These are phyloP conservation scores for Tolypeutes matacus DNA, from an alignment of 2,797 vertebrate species.

Conservation along the genomic window DNA sequence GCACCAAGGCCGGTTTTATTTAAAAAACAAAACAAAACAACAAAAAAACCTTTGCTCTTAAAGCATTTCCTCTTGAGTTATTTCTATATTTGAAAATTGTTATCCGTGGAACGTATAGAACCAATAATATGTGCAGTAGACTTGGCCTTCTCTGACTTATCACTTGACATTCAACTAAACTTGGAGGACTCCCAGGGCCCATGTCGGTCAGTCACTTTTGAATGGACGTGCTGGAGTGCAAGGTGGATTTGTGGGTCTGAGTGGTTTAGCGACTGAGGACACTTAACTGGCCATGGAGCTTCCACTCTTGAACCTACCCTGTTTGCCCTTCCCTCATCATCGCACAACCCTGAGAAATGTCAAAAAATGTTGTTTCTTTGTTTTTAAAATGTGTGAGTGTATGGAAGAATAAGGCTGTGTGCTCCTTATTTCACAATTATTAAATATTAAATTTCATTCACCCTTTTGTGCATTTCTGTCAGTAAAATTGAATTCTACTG, in stretches of 20 bases:
- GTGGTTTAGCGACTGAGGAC: background rate
- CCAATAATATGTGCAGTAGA: background rate
- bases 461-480: slow-evolving; percentile 15
- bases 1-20: background rate
- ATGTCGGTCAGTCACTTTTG: background rate
- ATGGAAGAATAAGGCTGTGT: background rate
- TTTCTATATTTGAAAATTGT: slow-evolving; percentile 12
- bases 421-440: background rate
- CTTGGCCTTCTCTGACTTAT: background rate
- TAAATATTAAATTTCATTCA: background rate
- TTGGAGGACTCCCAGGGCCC: background rate
- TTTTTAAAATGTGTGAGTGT: background rate
- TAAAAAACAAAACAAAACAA: too few species aligned
- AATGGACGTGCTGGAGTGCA: background rate
- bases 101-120: background rate
- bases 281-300: background rate
- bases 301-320: background rate
- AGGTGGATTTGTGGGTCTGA: background rate
- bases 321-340: background rate
- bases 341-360: background rate
- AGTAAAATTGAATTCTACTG: background rate
- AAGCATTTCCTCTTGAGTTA: background rate
- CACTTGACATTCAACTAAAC: background rate
- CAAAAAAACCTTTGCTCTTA: slow-evolving; percentile 24
- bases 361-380: background rate